phyloP scores from a whole-genome alignment of 2,888 invertebrate species.

The Orthosia cruda region DNA sequence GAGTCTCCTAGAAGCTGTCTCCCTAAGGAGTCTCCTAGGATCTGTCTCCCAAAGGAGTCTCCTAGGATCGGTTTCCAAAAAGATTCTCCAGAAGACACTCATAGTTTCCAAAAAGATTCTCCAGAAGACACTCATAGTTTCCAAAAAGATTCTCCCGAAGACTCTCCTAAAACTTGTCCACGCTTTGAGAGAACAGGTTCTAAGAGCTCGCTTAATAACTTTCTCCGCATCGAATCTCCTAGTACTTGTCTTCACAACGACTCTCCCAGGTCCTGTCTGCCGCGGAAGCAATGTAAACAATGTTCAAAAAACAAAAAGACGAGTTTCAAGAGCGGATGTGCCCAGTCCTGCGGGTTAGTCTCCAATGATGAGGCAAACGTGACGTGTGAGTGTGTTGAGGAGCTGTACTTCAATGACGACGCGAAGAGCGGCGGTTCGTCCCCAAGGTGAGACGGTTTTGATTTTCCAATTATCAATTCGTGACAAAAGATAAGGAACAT shows the following conservation, averaged over 20 bases:
- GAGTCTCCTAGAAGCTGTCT: slow-evolving; percentile 3
- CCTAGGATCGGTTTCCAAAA: neutral
- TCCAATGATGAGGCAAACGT: slow-evolving; percentile 19
- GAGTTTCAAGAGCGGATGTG: slow-evolving; percentile 2
- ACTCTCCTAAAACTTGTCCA: neutral
- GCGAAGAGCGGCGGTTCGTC: slow-evolving; percentile 41
- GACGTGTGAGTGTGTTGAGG: slow-evolving; percentile 26
- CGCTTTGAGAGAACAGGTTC: slow-evolving; percentile 1
- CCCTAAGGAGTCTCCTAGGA: neutral
- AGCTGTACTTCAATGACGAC: slow-evolving; percentile 41
- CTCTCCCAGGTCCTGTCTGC: neutral
- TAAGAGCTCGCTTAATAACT: slow-evolving; percentile 31
- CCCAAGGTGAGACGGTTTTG: slow-evolving; percentile 43
- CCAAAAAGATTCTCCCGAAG: neutral
- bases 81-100: neutral
- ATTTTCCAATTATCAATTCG: neutral
- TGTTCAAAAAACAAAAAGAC: slow-evolving; percentile 22
- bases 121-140: neutral
- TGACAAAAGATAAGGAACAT: neutral
- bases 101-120: neutral
- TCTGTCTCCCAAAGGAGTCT: neutral
- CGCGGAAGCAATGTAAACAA: slow-evolving; percentile 1
- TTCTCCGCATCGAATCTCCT: neutral
- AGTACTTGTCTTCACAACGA: neutral
- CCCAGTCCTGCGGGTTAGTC: neutral